Evolutionary conservation across 2,888 invertebrate genomes (phyloP).

Genomic region (Himalopsyche japonica): DNA sequence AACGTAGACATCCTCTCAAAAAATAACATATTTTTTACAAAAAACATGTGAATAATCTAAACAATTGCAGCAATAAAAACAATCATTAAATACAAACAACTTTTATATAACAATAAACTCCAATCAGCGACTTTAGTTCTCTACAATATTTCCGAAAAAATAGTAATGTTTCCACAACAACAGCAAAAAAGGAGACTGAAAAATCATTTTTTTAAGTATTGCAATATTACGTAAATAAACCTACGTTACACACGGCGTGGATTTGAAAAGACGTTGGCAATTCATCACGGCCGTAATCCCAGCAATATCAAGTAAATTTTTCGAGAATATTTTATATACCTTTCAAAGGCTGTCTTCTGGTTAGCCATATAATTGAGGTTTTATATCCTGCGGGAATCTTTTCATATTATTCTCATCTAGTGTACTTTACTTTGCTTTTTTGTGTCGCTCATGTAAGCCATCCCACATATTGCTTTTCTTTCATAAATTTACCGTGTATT

Average conservation of each 20-base stretch:
- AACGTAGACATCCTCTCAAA: too few relatives aligned
- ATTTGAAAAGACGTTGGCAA: neutral
- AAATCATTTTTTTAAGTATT: neutral
- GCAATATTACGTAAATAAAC: neutral
- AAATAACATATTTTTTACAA: too few relatives aligned
- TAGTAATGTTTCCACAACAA: neutral
- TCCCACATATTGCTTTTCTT: neutral
- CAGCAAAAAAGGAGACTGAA: neutral
- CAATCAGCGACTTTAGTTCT: neutral
- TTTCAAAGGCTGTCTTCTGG: neutral
- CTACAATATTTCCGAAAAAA: neutral
- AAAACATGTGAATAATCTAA: too few relatives aligned
- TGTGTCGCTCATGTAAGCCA: constrained; percentile 2
- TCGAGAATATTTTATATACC: neutral
- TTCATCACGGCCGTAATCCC: neutral
- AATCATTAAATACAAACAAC: neutral
- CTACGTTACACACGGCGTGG: neutral
- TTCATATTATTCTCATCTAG: constrained; percentile 11
- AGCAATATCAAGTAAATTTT: neutral
- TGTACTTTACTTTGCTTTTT: constrained; percentile 8
- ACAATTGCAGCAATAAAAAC: neutral
- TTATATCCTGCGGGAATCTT: constrained; percentile 9
- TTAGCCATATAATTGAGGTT: constrained; percentile 19
- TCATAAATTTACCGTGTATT: constrained; percentile 6
- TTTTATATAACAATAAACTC: neutral